These are phyloP conservation scores for Actinia tenebrosa DNA, from an alignment of 64 coral and sea anemone species.

Conservation along the genomic window DNA sequence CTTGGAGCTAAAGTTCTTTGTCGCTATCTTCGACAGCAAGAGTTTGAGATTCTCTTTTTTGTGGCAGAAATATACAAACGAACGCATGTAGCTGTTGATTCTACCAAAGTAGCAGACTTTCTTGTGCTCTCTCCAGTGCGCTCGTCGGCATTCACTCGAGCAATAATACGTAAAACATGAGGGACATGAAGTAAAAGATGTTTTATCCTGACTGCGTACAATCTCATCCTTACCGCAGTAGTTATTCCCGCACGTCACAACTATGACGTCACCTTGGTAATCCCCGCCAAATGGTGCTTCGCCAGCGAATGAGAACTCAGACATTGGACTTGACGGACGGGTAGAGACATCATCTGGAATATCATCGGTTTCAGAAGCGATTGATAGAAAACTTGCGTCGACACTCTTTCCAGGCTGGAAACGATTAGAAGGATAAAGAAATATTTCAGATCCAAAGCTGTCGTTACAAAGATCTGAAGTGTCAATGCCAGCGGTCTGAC, in stretches of 20 bases:
- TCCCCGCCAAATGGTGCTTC: constrained; percentile 59
- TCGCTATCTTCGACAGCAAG: constrained; percentile 78
- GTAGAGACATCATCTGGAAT: constrained; percentile 76
- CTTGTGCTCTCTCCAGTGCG: constrained; percentile 97
- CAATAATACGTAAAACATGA: constrained; percentile 97
- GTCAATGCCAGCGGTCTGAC: constrained; percentile 79
- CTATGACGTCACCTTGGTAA: constrained; percentile 28
- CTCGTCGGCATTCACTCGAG: constrained; percentile 61
- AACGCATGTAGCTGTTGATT: constrained; percentile 93
- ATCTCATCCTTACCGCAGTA: constrained; percentile 73
- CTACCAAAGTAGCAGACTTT: constrained; percentile 90
- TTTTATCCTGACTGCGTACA: constrained; percentile 62
- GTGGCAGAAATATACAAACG: constrained; percentile 88
- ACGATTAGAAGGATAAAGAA: constrained; percentile 74
- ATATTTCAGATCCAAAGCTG: constrained; percentile 71
- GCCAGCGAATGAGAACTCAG: constrained; percentile 84
- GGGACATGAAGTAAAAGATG: constrained; percentile 88
- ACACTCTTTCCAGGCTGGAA: constrained; percentile 55
- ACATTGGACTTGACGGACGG: constrained; percentile 80
- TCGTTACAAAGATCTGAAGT: constrained; percentile 44
- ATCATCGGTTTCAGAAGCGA: constrained; percentile 43
- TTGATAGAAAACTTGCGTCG: constrained; percentile 52
- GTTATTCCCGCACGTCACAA: constrained; percentile 68
- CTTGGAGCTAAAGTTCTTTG: constrained; percentile 74
- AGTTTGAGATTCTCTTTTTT: constrained; percentile 79